Conservation (phyloP, 2,888 invertebrate genomes). For the Priocnemis perturbator region DNA sequence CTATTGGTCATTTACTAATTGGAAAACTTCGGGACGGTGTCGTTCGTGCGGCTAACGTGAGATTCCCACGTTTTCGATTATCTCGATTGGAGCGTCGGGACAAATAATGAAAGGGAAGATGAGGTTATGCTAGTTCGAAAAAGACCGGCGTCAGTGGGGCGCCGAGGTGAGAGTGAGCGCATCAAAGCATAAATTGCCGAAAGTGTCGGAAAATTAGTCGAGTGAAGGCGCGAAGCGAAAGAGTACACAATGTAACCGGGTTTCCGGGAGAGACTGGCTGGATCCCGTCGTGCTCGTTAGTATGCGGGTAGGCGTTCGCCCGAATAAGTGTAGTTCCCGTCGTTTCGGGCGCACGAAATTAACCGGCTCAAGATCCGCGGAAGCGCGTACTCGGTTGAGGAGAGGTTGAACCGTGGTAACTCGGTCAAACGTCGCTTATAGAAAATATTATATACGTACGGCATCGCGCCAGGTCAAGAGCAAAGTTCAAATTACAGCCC, state of each 20-base stretch:
- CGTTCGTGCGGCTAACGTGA: too few relatives aligned
- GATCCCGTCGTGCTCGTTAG: constrained; percentile 31
- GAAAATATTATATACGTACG: too few relatives aligned
- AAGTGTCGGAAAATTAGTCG: constrained; percentile 27
- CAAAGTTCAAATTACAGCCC: too few relatives aligned
- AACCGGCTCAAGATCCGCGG: constrained; percentile 23
- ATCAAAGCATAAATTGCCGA: constrained; percentile 16
- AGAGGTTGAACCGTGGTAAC: not conserved
- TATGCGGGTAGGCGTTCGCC: constrained; percentile 33
- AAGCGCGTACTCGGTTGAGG: constrained; percentile 4
- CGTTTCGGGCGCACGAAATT: constrained; percentile 33
- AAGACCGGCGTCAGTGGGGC: too few relatives aligned
- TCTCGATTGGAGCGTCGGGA: too few relatives aligned
- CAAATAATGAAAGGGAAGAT: too few relatives aligned
- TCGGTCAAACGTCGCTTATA: too few relatives aligned
- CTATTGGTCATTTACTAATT: not conserved
- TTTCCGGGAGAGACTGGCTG: constrained; percentile 18
- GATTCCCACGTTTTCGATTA: too few relatives aligned
- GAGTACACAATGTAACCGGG: constrained; percentile 31
- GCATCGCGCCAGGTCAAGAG: too few relatives aligned
- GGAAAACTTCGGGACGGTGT: not conserved
- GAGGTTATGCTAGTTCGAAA: too few relatives aligned
- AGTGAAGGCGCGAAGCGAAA: constrained; percentile 31
- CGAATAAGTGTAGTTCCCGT: constrained; percentile 28
- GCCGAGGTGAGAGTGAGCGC: too few relatives aligned